Conservation (phyloP, 2,113 vertebrate genomes). For the Cacatua alba region DNA sequence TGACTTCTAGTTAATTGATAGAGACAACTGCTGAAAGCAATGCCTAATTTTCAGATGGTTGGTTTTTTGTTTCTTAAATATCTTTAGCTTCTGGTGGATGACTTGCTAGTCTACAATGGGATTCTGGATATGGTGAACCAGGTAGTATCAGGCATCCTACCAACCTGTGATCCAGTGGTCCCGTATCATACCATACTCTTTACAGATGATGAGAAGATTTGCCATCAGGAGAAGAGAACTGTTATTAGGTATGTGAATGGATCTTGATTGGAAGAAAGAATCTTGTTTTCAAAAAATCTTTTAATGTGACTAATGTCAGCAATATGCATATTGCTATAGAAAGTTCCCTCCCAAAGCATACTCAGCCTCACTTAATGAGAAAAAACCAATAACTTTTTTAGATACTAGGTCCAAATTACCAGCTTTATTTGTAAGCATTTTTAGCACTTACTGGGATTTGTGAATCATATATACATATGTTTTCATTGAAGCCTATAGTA, state of each 20-base stretch:
- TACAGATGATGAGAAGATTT: conserved; percentile 80
- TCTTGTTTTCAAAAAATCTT: not conserved
- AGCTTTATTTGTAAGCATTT: not conserved
- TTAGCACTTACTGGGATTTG: not conserved
- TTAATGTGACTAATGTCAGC: not conserved
- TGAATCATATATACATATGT: not conserved
- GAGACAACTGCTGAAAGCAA: not conserved
- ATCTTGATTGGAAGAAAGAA: not conserved
- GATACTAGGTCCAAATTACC: not conserved
- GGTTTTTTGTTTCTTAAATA: not conserved
- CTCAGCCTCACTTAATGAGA: not conserved
- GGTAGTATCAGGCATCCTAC: conserved; percentile 86
- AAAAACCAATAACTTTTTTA: not conserved
- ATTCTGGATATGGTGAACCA: conserved; percentile 86
- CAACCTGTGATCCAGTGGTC: conserved; percentile 86
- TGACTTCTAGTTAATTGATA: not conserved
- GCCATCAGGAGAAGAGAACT: conserved; percentile 82
- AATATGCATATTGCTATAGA: not conserved
- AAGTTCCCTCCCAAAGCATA: not conserved
- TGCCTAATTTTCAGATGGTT: not conserved
- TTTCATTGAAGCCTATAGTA: not conserved
- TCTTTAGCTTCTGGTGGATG: conserved; percentile 91
- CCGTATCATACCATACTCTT: conserved; percentile 95
- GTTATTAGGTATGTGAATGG: conserved; percentile 80
- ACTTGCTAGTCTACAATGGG: conserved; percentile 95